Base-by-base conservation (phyloP, 2,113 vertebrate species). In the Gavialis gangeticus region DNA sequence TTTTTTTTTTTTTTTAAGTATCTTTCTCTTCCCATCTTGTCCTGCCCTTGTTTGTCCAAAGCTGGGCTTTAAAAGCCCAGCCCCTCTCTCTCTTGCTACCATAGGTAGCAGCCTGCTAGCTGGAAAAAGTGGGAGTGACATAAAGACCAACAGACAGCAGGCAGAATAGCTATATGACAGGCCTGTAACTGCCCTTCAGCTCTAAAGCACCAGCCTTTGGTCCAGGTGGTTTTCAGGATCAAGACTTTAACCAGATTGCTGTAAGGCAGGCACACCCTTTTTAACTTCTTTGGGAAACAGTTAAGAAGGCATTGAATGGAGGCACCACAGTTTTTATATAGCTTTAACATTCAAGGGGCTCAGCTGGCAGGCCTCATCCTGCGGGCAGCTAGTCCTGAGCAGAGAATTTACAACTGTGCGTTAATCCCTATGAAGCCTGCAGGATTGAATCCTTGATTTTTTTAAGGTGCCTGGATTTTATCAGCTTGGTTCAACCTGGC, bases 311-410 rank as follows among this genome's bases (percentile, higher is more conserved):
- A 71, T 69, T 37, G 34, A 46, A 22, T 46, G 24, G 34, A 73
- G 46, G 46, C 6, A 4, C 22, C 22, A 46, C 12, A 12, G 13
- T 71, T 46, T 12, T 73, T 73, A 46, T 37, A 24, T 12, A 12
- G 34, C 12, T 13, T 46, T 46, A 22, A 73, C 37, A 71, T 71
- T 37, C 6, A 67, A 5, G 27, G 1, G 37, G 5, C 64, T 58
- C 15, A 0, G 3, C 71, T 30, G 34, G 30, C 1, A 12, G 84
- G 7, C 1, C 0, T 4, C 3, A 4, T 55, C 57, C 24, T 30
- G 58, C 28, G 4, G 22, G 13, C 10, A 12, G 10, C 37, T 30
- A 6, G 0, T 5, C 12, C 1, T 11, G 82, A 66, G 60, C 30
- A 10, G n/a, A 9, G 4, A 25, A 0, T 34, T 22, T 69, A 21